Evolutionary conservation across 2,888 invertebrate genomes (phyloP), one percentile per base, ranked within the genome.

Genomic region (Ennomos erosarius): DNA sequence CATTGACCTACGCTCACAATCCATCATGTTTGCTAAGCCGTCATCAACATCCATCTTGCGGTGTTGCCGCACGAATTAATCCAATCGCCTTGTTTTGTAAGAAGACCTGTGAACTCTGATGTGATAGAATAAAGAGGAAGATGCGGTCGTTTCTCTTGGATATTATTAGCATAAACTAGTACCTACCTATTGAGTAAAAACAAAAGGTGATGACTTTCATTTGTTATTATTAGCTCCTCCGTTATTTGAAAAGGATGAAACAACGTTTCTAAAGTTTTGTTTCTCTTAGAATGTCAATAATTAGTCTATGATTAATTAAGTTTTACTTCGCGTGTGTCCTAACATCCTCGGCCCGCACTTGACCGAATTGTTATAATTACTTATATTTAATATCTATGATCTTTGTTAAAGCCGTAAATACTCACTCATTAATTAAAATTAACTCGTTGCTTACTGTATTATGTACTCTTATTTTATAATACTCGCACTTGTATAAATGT

Each of bases 1-100:
- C 68, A 68, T 58, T 65, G 59, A 64, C 64, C 62, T 48, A 44
- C 46, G 55, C 40, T 43, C 37, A 35, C 43, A 11, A 50, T 57
- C 38, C 51, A 35, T 51, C 57, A 47, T 51, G 57, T 51, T 51
- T 46, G 57, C 13, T 42, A 42, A 47, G 13, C 38, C 36, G 46
- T 48, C 58, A 52, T 52, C 50, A 51, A 46, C 42, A 58, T 58
- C 46, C 16, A 48, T 58, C 58, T 58, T 44, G n/a, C 39, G 39
- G 34, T 38, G 38, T 53, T 58, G 16, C 53, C 58, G 53, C 58
- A 53, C 44, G 53, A 53, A 39, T 52, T 47, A 52, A 47, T 39
- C 40, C 10, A 10, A 51, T 36, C 47, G 10, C 11, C 33, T 43
- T 43, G 46, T 43, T 47, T 36, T 12, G 35, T 35, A 45, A 44